Percentiles rank a stretch among this genome's conserved stretches.
Conservation (phyloP, 2,888 invertebrate genomes). For the Dermolepida albohirtum region DNA sequence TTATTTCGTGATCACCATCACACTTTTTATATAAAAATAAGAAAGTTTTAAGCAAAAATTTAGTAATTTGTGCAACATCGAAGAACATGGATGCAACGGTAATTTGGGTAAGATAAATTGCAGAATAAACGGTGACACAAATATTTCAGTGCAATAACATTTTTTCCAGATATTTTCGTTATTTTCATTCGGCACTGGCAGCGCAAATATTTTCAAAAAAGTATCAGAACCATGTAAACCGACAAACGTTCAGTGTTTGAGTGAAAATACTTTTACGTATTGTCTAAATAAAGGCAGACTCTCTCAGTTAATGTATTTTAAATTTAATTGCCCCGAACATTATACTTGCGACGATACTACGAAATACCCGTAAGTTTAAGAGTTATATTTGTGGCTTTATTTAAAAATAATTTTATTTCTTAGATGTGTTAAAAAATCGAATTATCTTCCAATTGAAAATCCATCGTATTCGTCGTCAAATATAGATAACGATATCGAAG, state of each 20-base stretch:
- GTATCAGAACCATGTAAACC: slow-evolving; percentile 18
- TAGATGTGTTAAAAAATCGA: slow-evolving; percentile 26
- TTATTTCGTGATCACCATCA: no score
- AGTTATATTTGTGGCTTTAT: slow-evolving; percentile 7
- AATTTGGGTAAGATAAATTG: no score
- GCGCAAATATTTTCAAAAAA: slow-evolving; percentile 5
- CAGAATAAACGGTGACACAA: no score
- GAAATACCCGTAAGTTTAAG: slow-evolving; percentile 43
- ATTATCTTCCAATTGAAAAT: no score
- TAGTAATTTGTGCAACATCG: no score
- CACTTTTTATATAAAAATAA: slow-evolving; percentile 4
- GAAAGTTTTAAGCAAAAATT: no score
- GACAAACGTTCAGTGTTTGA: slow-evolving; percentile 22
- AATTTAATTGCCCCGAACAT: slow-evolving; percentile 40
- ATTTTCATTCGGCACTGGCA: not conserved
- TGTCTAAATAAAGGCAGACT: slow-evolving; percentile 38
- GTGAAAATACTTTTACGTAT: slow-evolving; percentile 32
- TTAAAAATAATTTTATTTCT: not conserved
- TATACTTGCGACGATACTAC: slow-evolving; percentile 35
- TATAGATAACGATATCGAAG: no score
- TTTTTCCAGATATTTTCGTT: slow-evolving; percentile 1
- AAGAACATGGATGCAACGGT: no score
- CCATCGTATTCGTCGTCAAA: no score
- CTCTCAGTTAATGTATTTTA: slow-evolving; percentile 13
- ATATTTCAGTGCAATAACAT: no score